Base-by-base conservation (phyloP, 1,140 invertebrate genomes). In the Schlechtendalia chinensis region DNA sequence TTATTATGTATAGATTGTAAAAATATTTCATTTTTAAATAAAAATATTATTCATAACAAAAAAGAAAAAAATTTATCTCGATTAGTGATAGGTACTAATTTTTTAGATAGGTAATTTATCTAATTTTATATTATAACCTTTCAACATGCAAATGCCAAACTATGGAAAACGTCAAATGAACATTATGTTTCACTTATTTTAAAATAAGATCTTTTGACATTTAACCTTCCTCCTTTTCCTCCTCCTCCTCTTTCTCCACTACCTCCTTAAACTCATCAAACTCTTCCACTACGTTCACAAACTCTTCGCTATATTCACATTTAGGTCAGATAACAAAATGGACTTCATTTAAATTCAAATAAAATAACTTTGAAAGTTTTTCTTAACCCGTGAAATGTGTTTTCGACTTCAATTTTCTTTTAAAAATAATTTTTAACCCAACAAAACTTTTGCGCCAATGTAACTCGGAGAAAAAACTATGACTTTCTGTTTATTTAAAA, bases 141-240 rank as follows among this genome's bases (percentile, higher is more conserved):
- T 69, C 24, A 69, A 69, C 14, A n/a, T 29, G 12, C 12, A 69
- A 69, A 69, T 69, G 32, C 65, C 65, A 69, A 19, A 69, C 12
- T 22, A 47, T 24, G n/a, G 12, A 69, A 47, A 45, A 69, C 65
- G 32, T 24, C n/a, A 24, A 47, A 47, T 47, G 14, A 22, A 47
- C 11, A 47, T n/a, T 5, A 45, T 16, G 39, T 45, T 69, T 47
- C n/a, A 47, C 65, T 47, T 50, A 69, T 69, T 69, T 24, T 24
- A 12, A 27, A 69, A 69, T 69, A 50, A 69, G 45, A 69, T 50
- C 39, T 14, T 69, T 50, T 19, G 45, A 22, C 45, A 69, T 69
- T 69, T 47, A 16, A 39, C 63, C 2, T n/a, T 45, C 63, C 24
- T 22, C 11, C n/a, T 39, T 50, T 12, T 0, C 39, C 53, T 17